phyloP scores from a whole-genome alignment of 1,140 invertebrate species.

The Heliconius hermathena region DNA sequence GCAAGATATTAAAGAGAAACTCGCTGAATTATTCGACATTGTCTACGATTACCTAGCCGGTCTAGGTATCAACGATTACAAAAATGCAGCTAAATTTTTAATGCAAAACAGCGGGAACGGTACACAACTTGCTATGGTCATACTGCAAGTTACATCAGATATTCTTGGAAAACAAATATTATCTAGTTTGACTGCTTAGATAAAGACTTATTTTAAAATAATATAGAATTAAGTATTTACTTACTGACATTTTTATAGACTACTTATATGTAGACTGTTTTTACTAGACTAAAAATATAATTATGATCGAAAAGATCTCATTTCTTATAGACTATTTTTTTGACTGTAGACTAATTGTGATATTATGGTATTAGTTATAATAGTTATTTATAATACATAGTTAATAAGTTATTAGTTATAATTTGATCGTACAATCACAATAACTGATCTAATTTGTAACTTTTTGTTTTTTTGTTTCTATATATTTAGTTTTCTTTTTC shows the following conservation, averaged over 20 bases:
- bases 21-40: constrained; percentile 65
- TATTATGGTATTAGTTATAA: background rate
- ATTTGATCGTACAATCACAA: background rate
- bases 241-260: constrained; percentile 18
- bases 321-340: background rate
- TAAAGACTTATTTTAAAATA: constrained; percentile 3
- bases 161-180: constrained; percentile 64
- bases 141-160: constrained; percentile 57
- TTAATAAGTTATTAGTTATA: background rate
- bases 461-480: background rate
- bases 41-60: constrained; percentile 74
- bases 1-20: constrained; percentile 60
- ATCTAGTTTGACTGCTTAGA: constrained; percentile 40
- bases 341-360: background rate
- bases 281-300: background rate
- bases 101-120: constrained; percentile 45
- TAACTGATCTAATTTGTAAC: no score
- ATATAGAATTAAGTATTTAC: constrained; percentile 31
- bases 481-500: background rate
- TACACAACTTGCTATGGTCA: constrained; percentile 55
- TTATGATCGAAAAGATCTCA: background rate
- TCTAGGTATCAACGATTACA: constrained; percentile 66
- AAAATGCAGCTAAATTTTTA: constrained; percentile 57
- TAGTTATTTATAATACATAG: background rate
- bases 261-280: constrained; percentile 13